A percentile compares a stretch with the other conserved stretches of the same genome.
Evolutionary conservation across 2,797 vertebrate species (phyloP).

Genomic region (Nannoperca obscura): DNA sequence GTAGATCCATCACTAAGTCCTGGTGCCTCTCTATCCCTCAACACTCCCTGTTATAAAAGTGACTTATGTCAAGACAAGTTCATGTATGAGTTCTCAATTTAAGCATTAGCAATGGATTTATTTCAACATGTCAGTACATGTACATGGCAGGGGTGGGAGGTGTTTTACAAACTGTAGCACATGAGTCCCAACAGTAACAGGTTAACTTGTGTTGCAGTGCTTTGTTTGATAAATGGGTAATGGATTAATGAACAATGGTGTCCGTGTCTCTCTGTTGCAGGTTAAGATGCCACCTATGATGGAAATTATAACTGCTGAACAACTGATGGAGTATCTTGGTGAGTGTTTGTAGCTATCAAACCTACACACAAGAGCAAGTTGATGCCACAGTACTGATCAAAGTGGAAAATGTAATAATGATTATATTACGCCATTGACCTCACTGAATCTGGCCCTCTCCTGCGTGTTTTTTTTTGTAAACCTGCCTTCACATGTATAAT

Average conservation of each 20-base stretch:
- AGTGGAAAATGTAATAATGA: not conserved
- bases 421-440: not conserved
- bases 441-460: not conserved
- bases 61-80: slow-evolving; percentile 10
- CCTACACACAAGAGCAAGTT: not conserved
- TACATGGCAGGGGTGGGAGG: not conserved
- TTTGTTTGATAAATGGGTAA: not conserved
- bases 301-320: slow-evolving; percentile 99
- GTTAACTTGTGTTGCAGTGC: not conserved
- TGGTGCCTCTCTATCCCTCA: not conserved
- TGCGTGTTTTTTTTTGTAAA: not conserved
- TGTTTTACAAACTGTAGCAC: not conserved
- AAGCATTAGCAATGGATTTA: not conserved
- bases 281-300: slow-evolving; percentile 99
- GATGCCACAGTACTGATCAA: not conserved
- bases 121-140: not conserved
- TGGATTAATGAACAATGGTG: not conserved
- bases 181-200: not conserved
- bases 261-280: slow-evolving; percentile 82
- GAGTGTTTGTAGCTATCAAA: slow-evolving; percentile 70
- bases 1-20: not conserved
- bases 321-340: slow-evolving; percentile 99
- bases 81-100: not conserved
- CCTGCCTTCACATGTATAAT: no score
- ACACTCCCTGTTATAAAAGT: not conserved